Evolutionary conservation across 2,888 invertebrate species (phyloP), one percentile per base, ranked within the genome.

Genomic region (Buathra laborator): DNA sequence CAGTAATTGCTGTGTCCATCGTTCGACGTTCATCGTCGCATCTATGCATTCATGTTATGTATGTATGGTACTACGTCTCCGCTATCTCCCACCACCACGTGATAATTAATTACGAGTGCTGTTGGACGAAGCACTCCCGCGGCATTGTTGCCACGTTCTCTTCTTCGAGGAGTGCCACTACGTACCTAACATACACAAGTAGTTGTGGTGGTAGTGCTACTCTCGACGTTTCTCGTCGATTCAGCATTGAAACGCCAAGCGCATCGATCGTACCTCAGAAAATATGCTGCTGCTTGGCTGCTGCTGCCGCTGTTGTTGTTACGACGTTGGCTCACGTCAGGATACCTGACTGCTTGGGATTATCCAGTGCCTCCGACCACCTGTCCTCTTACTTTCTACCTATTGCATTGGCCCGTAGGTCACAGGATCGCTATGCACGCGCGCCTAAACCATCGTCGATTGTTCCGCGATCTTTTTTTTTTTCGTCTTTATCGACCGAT

Each of bases 131-230:
- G 77, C 51, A 67, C 82, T 71, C 64, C 5, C 19, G 51, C 14
- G 74, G 66, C 77, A 82, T 82, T 82, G 81, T 81, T 81, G 84
- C 76, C 84, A 81, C 80, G 72, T 72, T 71, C 56, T 67, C 66
- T 56, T 46, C 29, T 37, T 71, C 56, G 44, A 76, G 80, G 80
- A 80, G 84, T 71, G 79, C 53, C 82, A 72, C 66, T 6, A 5
- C 14, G 59, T 75, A 51, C 70, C 19, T 37, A 29, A 59, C 59
- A 59, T 29, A 51, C 48, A 43, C 44, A 66, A 5, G 44, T 44
- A 44, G 59, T 48, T 12, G 48, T 48, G 48, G 48, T 48, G 48
- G 48, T 48, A 48, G 48, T 48, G n/a, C n/a, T 29, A 29, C 24
- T 59, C 32, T 46, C 59, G 44, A 37, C 64, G 75, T 75, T 75